Base-by-base conservation (phyloP, 64 coral and sea anemone genomes). In the Montipora capricornis region DNA sequence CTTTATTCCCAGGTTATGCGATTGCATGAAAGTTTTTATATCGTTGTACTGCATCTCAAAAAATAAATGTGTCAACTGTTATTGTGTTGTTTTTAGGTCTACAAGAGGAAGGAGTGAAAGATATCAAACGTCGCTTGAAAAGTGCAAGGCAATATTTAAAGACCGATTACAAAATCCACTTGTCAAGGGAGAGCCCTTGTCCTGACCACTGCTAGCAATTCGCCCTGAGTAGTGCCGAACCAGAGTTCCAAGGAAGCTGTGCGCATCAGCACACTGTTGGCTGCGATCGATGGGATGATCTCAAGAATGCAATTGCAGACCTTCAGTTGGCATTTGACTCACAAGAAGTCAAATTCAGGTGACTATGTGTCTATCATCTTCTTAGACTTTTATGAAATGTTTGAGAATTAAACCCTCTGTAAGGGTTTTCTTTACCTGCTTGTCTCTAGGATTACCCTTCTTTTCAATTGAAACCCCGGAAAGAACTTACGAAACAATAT, bases 91-190 rank as follows among this genome's bases (percentile, higher is more conserved):
- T 73, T 73, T 89, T 59, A 82, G 77, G 75, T 68, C 51, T 91
- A 14, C 13, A 81, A 20, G 60, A 91, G 10, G 53, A 68, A 67
- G n/a, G n/a, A 82, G 44, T 77, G 15, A 77, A 47, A 8, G 20
- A 80, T 8, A 93, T 93, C 3, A 93, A 93, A 87, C 48, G 59
- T 52, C 92, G 92, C 20, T 74, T 88, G 44, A 88, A 93, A 66
- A n/a, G 48, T 17, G 83, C 15, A 50, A 93, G 74, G 76, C 47
- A 37, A 47, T 87, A 93, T 77, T 26, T 93, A 16, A 93, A 93
- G 60, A 70, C 84, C 2, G 84, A 93, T 73, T 88, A 52, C 85
- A 93, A 93, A 52, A 76, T 87, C 49, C 76, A 88, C 46, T 59
- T 93, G 1, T 80, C 84, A 2, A 48, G 6, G 19, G 84, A 87